These are phyloP conservation scores for Schizopygopsis pylzovi DNA, from an alignment of 2,797 vertebrate species.

Conservation along the genomic window DNA sequence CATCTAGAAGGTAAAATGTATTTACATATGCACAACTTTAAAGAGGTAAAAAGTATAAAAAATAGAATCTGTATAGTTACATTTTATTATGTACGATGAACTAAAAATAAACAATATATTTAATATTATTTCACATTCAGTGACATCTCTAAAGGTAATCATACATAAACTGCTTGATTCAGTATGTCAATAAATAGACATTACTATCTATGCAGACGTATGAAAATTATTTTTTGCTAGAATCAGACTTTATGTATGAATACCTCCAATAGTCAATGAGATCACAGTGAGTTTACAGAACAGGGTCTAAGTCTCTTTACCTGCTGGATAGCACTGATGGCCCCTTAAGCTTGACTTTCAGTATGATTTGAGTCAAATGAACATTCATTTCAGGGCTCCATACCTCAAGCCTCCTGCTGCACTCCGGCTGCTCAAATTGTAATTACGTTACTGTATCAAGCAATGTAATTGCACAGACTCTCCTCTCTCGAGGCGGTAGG, in stretches of 20 bases:
- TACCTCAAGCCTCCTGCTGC: constrained; percentile 32
- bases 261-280: background rate
- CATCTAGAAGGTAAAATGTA: no score
- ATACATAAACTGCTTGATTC: background rate
- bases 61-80: no score
- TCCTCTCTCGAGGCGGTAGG: constrained; percentile 31
- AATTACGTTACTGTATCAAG: constrained; percentile 38
- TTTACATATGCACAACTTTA: no score
- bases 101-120: background rate
- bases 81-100: no score
- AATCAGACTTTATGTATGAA: background rate
- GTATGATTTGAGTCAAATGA: constrained; percentile 21
- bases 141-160: background rate
- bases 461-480: constrained; percentile 39
- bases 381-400: constrained; percentile 21
- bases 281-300: background rate
- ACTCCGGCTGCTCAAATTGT: constrained; percentile 36
- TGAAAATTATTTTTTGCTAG: background rate
- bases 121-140: background rate
- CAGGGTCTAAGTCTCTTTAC: background rate
- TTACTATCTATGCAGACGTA: background rate
- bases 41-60: no score
- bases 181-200: background rate
- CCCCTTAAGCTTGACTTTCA: background rate
- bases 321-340: background rate